A percentile compares a stretch with the other conserved stretches of the same genome.
phyloP scores from a whole-genome alignment of 2,888 invertebrate species.

The Rhagophthalmus giganteus region DNA sequence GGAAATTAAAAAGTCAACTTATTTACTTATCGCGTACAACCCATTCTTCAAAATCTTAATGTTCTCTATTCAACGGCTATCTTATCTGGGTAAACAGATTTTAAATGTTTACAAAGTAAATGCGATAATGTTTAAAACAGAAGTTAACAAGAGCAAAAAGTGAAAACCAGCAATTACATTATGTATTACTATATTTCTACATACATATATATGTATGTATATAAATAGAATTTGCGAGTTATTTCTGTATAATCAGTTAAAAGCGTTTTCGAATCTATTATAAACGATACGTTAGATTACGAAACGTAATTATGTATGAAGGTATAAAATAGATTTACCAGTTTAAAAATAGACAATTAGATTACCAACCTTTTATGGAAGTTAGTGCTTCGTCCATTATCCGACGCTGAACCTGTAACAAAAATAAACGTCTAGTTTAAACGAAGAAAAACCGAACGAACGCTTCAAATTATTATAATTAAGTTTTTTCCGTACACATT shows the following conservation, averaged over 20 bases:
- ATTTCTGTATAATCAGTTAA: conserved; percentile 4
- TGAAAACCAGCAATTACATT: too few relatives aligned
- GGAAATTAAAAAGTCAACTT: neutral
- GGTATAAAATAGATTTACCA: too few relatives aligned
- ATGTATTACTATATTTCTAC: too few relatives aligned
- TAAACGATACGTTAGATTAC: too few relatives aligned
- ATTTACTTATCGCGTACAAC: conserved; percentile 16
- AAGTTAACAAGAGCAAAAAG: conserved; percentile 21
- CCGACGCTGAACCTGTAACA: conserved; percentile 33
- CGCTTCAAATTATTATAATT: too few relatives aligned
- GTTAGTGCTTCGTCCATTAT: conserved; percentile 33
- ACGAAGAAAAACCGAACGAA: too few relatives aligned
- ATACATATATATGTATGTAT: too few relatives aligned
- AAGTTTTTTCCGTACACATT: too few relatives aligned
- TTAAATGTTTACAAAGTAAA: conserved; percentile 31
- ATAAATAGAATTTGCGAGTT: conserved; percentile 5
- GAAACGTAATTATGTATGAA: too few relatives aligned
- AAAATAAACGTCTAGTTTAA: conserved; percentile 6
- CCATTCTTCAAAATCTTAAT: conserved; percentile 32
- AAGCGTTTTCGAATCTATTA: too few relatives aligned
- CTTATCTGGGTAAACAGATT: conserved; percentile 34
- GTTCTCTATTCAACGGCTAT: conserved; percentile 30
- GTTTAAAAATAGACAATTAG: conserved; percentile 8
- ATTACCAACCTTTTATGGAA: conserved; percentile 31
- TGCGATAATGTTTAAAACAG: conserved; percentile 29